phyloP scores from a whole-genome alignment of 2,113 vertebrate genomes.

The Pelusios castaneus region DNA sequence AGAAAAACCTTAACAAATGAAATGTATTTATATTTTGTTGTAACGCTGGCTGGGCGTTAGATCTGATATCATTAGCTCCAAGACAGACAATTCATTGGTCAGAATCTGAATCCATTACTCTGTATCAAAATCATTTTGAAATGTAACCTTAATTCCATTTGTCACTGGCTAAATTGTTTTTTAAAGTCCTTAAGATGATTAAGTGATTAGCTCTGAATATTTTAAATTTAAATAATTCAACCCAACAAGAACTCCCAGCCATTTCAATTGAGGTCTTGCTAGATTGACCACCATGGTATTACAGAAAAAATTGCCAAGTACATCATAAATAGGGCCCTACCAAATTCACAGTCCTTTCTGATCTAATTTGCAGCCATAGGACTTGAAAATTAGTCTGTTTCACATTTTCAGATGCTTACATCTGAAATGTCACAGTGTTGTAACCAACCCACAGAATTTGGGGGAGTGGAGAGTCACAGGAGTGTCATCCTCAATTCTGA shows the following conservation, averaged over 20 bases:
- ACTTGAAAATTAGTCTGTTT: too few species aligned
- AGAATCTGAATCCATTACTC: neutral
- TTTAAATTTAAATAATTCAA: conserved; percentile 21
- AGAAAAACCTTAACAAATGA: neutral
- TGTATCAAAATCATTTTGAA: neutral
- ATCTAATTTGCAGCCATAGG: too few species aligned
- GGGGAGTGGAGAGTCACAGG: too few species aligned
- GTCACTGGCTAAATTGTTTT: neutral
- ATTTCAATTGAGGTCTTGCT: neutral
- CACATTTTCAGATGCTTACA: too few species aligned
- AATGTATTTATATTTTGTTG: neutral
- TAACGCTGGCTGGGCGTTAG: neutral
- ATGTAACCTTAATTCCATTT: neutral
- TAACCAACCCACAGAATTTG: too few species aligned
- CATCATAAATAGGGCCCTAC: neutral
- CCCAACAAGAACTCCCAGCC: neutral
- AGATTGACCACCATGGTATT: neutral
- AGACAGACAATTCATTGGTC: neutral
- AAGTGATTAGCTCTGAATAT: neutral
- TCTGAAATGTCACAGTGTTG: too few species aligned
- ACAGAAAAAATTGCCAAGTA: neutral
- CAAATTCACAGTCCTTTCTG: too few species aligned
- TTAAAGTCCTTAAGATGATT: neutral
- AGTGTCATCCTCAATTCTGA: too few species aligned
- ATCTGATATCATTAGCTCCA: neutral